Base-by-base conservation (phyloP, 2,113 vertebrate genomes). In the Trinectes maculatus region DNA sequence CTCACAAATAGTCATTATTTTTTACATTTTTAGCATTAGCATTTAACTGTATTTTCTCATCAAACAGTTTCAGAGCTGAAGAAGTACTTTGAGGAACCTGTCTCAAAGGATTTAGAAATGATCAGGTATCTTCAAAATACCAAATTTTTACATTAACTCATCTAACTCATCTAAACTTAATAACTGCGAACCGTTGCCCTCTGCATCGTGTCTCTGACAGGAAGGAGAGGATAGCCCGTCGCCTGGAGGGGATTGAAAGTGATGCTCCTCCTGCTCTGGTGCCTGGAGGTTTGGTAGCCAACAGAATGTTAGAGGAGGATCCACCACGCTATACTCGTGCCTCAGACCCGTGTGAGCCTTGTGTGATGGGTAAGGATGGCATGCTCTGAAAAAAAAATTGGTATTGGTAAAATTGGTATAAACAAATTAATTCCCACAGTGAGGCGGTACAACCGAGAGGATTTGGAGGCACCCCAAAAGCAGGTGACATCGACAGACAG, bases 191-290 rank as follows among this genome's bases (percentile, higher is more conserved):
- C 3, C 18, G 52, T 59, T 16, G 5, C 16, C 18, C 10, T 48
- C 8, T 69, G 16, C 6, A 8, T 52, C 18, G 31, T 62, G 25
- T 61, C 40, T 59, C 22, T 24, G 19, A 19, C 88, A 99, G 98
- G 86, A 98, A 99, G 88, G 97, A 98, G 77, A 94, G 97, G 71
- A 96, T 98, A 82, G 96, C 96, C 28, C 92, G 98, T 54, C 95
- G 96, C 25, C 89, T 99, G 77, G 97, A 99, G 85, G 96, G 95
- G 16, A 97, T 98, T 22, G 96, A 98, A 76, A 92, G 92, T 29
- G 96, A 98, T n/a, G 61, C 91, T 0, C 94, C 96, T n/a, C 95
- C 95, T 21, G 90, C 95, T 21, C 92, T 96, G 70, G 78, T 95
- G 40, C 93, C 95, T 19, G 95, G 91, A 0, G 96, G 95, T 10